Conservation (phyloP, 2,888 invertebrate genomes). For the Megastigmus dorsalis region DNA sequence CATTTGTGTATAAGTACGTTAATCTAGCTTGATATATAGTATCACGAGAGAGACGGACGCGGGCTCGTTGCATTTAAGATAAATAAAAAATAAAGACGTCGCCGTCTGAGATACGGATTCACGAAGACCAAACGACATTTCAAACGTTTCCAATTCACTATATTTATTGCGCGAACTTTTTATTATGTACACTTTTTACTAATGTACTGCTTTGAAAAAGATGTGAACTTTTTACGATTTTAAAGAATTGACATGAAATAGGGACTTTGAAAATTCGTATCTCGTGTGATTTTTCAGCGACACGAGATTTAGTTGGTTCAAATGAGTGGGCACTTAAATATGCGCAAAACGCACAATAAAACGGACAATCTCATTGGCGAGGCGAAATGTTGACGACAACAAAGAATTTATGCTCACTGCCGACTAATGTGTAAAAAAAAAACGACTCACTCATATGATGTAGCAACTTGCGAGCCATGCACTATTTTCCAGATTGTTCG, state of each 20-base stretch:
- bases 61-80: constrained; percentile 54
- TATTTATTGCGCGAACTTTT: constrained; percentile 36
- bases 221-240: constrained; percentile 28
- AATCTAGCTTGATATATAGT: constrained; percentile 67
- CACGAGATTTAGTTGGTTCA: constrained; percentile 37
- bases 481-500: constrained; percentile 42
- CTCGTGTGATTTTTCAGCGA: constrained; percentile 41
- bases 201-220: constrained; percentile 30
- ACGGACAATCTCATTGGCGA: constrained; percentile 51
- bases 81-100: constrained; percentile 19
- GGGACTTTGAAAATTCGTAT: constrained; percentile 39
- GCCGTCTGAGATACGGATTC: constrained; percentile 46
- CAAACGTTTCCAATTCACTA: constrained; percentile 26
- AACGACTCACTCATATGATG: constrained; percentile 41
- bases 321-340: constrained; percentile 46
- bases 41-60: constrained; percentile 52
- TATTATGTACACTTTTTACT: constrained; percentile 27
- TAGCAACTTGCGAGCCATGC: constrained; percentile 38
- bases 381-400: constrained; percentile 19
- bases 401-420: constrained; percentile 43
- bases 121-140: constrained; percentile 25
- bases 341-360: constrained; percentile 54
- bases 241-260: constrained; percentile 19
- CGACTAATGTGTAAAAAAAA: constrained; percentile 30
- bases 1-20: constrained; percentile 73